phyloP scores from a whole-genome alignment of 2,888 invertebrate species.

The Andrena haemorrhoa region DNA sequence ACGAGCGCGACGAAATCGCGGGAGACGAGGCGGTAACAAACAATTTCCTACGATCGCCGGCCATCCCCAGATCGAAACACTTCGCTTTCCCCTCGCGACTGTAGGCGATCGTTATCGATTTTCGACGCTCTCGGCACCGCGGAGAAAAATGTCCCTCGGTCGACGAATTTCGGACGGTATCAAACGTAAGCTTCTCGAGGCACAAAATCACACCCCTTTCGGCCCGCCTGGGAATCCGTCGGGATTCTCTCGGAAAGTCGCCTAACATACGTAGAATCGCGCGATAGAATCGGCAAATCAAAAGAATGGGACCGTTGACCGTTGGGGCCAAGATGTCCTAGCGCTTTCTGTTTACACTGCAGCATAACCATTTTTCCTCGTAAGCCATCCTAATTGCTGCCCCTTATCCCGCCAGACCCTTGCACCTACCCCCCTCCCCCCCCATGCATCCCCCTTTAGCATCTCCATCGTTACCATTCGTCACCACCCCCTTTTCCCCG shows the following conservation, averaged over 20 bases:
- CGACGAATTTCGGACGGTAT: conserved; percentile 44
- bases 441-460: not conserved
- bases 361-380: conserved; percentile 59
- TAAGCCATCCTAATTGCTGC: conserved; percentile 39
- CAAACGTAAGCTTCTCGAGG: not conserved
- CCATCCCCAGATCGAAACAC: conserved; percentile 36
- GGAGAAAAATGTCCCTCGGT: conserved; percentile 53
- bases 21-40: conserved; percentile 59
- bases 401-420: not conserved
- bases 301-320: conserved; percentile 52
- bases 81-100: conserved; percentile 65
- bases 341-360: conserved; percentile 67
- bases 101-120: conserved; percentile 62
- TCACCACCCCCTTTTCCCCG: not conserved
- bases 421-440: conserved; percentile 11
- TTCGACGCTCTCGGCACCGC: conserved; percentile 64
- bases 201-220: not conserved
- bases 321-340: conserved; percentile 60
- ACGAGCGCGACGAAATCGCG: conserved; percentile 63
- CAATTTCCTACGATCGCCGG: conserved; percentile 54
- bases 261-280: not conserved
- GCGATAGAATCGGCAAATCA: conserved; percentile 1
- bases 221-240: not conserved
- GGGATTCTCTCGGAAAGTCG: not conserved
- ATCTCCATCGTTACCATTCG: conserved; percentile 43